Evolutionary conservation across 2,113 vertebrate species (phyloP).

Genomic region (Barbus barbus): DNA sequence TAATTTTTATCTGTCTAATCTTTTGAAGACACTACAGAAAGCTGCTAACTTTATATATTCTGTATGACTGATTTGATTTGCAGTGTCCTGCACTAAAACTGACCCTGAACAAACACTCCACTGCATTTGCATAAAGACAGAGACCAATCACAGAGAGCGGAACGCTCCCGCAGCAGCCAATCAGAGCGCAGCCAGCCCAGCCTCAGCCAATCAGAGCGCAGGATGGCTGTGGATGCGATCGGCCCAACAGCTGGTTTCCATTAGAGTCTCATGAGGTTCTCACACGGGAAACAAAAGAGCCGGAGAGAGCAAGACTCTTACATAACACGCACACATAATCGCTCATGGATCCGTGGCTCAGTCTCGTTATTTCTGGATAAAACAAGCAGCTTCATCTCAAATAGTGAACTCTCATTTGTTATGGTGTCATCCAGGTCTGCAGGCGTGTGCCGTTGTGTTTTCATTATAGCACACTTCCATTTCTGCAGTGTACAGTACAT

Average conservation of each 20-base stretch:
- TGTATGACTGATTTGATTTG: not conserved
- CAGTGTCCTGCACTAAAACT: not conserved
- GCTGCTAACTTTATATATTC: too few relatives aligned
- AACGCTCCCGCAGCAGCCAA: conserved; percentile 44
- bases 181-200: conserved; percentile 51
- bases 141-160: conserved; percentile 58
- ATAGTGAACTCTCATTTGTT: not conserved
- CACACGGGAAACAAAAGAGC: conserved; percentile 51
- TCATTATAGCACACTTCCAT: too few relatives aligned
- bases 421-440: too few relatives aligned
- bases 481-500: too few relatives aligned
- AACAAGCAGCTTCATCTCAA: not conserved
- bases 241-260: conserved; percentile 67
- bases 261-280: conserved; percentile 59
- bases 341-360: not conserved
- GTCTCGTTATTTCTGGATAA: not conserved
- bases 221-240: conserved; percentile 55
- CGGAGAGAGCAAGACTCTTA: conserved; percentile 9
- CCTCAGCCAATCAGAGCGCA: conserved; percentile 49
- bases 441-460: not conserved
- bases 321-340: not conserved
- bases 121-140: conserved; percentile 48
- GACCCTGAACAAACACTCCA: not conserved
- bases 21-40: not conserved
- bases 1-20: not conserved